phyloP scores from a whole-genome alignment of 2,113 vertebrate genomes.

The Thymallus thymallus region DNA sequence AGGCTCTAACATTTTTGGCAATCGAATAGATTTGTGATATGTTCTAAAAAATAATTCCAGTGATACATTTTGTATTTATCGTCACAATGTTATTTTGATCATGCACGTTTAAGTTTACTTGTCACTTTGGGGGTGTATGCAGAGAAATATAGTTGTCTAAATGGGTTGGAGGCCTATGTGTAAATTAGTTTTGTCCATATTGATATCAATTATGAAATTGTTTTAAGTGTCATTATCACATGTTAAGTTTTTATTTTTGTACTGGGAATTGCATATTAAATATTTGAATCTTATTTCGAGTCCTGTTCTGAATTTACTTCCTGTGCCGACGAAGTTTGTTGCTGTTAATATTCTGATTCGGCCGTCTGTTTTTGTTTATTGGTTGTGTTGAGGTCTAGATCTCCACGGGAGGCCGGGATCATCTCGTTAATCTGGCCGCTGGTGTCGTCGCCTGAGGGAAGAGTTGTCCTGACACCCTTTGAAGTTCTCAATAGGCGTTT shows the following conservation, averaged over 20 bases:
- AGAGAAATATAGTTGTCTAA: not conserved
- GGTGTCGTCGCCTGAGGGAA: conserved; percentile 26
- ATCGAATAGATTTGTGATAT: not conserved
- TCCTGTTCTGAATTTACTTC: not conserved
- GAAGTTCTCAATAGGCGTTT: conserved; percentile 74
- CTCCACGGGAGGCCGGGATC: conserved; percentile 19
- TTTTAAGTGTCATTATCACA: not conserved
- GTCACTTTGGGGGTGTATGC: not conserved
- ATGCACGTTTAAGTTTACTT: not conserved
- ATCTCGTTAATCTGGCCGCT: conserved; percentile 27
- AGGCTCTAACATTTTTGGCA: not conserved
- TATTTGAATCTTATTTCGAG: conserved; percentile 14
- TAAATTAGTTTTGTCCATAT: not conserved
- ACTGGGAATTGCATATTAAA: conserved; percentile 23
- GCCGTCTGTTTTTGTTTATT: conserved; percentile 52
- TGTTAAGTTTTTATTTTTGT: conserved; percentile 8
- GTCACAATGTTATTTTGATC: not conserved
- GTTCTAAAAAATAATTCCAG: not conserved
- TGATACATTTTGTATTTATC: not conserved
- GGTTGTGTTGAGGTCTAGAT: conserved; percentile 22
- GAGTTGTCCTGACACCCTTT: conserved; percentile 56
- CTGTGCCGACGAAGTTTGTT: not conserved
- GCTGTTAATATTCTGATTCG: not conserved
- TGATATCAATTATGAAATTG: conserved; percentile 16
- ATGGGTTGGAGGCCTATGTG: not conserved